Percentiles rank a stretch among this genome's conserved stretches.
phyloP scores from a whole-genome alignment of 92 coral and sea anemone species.

The Bergia puertoricense region DNA sequence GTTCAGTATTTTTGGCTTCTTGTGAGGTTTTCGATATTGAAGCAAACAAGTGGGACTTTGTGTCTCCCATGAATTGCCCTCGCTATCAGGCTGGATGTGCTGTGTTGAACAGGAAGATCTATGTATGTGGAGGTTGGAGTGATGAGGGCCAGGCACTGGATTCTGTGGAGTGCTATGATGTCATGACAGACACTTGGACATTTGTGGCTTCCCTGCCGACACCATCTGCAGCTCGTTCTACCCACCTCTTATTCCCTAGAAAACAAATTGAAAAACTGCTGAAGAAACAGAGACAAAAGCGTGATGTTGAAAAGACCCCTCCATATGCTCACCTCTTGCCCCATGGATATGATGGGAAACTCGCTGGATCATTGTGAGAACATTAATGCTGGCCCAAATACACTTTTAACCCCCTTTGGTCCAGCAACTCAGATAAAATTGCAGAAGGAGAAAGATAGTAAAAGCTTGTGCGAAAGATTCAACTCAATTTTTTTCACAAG shows the following conservation, averaged over 20 bases:
- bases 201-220: slow-evolving; percentile 78
- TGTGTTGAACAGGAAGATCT: slow-evolving; percentile 79
- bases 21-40: slow-evolving; percentile 87
- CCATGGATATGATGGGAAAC: slow-evolving; percentile 24
- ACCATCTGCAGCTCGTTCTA: slow-evolving; percentile 94
- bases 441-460: neutral
- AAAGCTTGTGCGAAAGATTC: too few relatives aligned
- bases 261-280: slow-evolving; percentile 81
- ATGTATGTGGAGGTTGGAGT: slow-evolving; percentile 98
- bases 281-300: slow-evolving; percentile 50
- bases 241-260: slow-evolving; percentile 81
- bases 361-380: slow-evolving; percentile 15
- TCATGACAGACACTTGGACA: slow-evolving; percentile 84
- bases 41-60: slow-evolving; percentile 77
- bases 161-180: slow-evolving; percentile 87
- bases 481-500: too few relatives aligned
- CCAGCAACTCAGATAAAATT: too few relatives aligned
- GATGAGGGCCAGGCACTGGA: slow-evolving; percentile 84
- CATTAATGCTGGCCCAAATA: too few relatives aligned
- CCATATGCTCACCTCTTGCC: slow-evolving; percentile 12
- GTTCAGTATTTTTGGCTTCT: slow-evolving; percentile 84
- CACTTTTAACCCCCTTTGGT: too few relatives aligned
- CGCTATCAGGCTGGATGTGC: slow-evolving; percentile 96
- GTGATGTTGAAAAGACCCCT: slow-evolving; percentile 35
- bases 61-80: slow-evolving; percentile 74